Evolutionary conservation across 2,113 vertebrate genomes (phyloP).

Genomic region (Dromiciops gliroides): DNA sequence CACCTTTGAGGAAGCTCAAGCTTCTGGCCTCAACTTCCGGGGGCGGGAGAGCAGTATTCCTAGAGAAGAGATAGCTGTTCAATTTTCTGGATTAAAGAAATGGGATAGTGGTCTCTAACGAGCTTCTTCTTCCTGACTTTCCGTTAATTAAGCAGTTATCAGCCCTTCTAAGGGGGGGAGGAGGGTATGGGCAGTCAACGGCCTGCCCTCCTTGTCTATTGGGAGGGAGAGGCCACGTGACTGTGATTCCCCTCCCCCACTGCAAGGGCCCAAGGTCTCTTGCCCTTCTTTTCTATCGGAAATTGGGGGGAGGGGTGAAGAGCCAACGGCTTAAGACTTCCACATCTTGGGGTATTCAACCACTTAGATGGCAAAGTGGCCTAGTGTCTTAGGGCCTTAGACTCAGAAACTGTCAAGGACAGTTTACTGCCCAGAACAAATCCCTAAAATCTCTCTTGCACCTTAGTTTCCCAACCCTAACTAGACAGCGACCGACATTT

Average conservation of each 20-base stretch:
- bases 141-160: neutral
- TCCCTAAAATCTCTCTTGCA: neutral
- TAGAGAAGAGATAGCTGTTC: neutral
- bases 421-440: neutral
- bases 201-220: neutral
- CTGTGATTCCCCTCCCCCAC: neutral
- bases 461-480: neutral
- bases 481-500: neutral
- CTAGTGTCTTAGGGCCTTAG: neutral
- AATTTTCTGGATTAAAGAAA: neutral
- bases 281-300: too few species aligned
- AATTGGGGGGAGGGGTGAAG: neutral
- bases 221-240: neutral
- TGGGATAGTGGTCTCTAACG: neutral
- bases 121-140: neutral
- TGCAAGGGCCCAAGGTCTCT: neutral
- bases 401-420: neutral
- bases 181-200: neutral
- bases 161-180: neutral
- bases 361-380: neutral
- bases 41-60: fast-evolving
- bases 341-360: too few species aligned
- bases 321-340: neutral
- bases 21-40: neutral
- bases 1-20: neutral